Percentiles rank a stretch among this genome's conserved stretches.
phyloP scores from a whole-genome alignment of 1,140 invertebrate species.

The Pectinophora gossypiella region DNA sequence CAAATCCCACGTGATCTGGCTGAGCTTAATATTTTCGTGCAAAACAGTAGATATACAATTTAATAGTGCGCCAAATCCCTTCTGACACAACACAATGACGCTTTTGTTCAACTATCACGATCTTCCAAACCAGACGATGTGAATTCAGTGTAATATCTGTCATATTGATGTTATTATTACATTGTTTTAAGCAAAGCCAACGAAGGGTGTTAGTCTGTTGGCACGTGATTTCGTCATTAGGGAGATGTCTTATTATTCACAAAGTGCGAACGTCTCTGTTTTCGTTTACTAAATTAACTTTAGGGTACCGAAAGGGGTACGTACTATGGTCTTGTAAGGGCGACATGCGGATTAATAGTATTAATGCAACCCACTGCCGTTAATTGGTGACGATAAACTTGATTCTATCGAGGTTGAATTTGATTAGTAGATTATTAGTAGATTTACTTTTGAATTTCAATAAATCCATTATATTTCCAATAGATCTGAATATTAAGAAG shows the following conservation, averaged over 20 bases:
- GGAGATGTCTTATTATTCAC: slow-evolving; percentile 62
- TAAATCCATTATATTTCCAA: no score
- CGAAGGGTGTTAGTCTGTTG: slow-evolving; percentile 28
- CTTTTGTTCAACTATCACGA: slow-evolving; percentile 24
- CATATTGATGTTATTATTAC: slow-evolving; percentile 27
- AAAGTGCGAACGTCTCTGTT: slow-evolving; percentile 54
- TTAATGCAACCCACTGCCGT: slow-evolving; percentile 45
- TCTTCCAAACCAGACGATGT: slow-evolving; percentile 18
- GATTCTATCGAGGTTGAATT: background rate
- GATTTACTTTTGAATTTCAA: no score
- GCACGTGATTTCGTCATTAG: slow-evolving; percentile 51
- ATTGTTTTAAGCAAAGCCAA: slow-evolving; percentile 25
- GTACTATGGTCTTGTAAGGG: slow-evolving; percentile 27
- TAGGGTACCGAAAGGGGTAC: slow-evolving; percentile 38
- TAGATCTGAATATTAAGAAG: no score
- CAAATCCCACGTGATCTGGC: no score
- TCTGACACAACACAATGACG: slow-evolving; percentile 13
- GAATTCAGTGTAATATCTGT: slow-evolving; percentile 22
- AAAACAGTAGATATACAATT: no score
- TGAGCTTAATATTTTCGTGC: no score
- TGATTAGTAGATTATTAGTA: no score
- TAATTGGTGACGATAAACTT: slow-evolving; percentile 18
- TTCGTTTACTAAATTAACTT: slow-evolving; percentile 61
- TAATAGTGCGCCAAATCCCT: slow-evolving; percentile 9
- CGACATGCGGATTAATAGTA: slow-evolving; percentile 46